Percentiles rank a stretch among this genome's conserved stretches.
These are phyloP conservation scores for Pygmarrhopalites habei DNA, from an alignment of 1,140 invertebrate genomes.

Conservation along the genomic window DNA sequence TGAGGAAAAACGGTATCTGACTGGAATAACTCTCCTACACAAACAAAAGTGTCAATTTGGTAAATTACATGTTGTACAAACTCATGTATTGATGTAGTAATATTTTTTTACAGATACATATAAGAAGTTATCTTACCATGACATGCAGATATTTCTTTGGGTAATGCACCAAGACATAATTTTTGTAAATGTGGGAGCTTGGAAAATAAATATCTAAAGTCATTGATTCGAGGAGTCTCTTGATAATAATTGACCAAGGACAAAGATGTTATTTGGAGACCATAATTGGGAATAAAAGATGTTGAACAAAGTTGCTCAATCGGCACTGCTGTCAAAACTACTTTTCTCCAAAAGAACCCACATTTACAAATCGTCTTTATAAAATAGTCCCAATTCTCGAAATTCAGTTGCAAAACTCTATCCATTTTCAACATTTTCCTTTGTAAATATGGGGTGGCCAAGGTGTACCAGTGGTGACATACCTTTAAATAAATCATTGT, in stretches of 20 bases:
- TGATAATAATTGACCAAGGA: neutral
- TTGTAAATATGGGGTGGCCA: neutral
- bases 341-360: neutral
- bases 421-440: neutral
- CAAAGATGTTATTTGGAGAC: neutral
- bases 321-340: neutral
- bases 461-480: no score
- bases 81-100: neutral
- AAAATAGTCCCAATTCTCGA: neutral
- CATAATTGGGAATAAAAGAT: neutral
- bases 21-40: neutral
- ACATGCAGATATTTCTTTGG: conserved; percentile 7
- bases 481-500: no score
- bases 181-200: neutral
- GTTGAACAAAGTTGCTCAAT: neutral
- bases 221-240: neutral
- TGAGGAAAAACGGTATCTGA: neutral
- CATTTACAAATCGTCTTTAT: neutral
- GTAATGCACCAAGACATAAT: neutral
- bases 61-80: neutral
- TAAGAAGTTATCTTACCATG: neutral
- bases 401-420: neutral
- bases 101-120: neutral
- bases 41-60: neutral
- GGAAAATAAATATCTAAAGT: neutral